Evolutionary conservation across 1,140 invertebrate species (phyloP).

Genomic region (Zaprionus inermis): DNA sequence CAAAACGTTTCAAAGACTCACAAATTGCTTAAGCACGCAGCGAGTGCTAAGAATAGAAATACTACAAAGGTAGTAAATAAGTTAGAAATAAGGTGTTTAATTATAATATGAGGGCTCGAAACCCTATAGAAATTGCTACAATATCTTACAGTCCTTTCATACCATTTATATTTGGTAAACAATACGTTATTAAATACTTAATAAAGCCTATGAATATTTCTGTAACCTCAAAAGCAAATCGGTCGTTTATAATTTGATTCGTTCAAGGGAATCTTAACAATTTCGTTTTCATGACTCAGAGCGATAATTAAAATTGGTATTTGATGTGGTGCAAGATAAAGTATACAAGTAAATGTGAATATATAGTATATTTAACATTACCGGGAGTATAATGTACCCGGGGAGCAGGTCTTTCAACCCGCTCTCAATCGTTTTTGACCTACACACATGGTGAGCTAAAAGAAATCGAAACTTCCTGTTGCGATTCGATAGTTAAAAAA

Average conservation of each 20-base stretch:
- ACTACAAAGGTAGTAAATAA: background rate
- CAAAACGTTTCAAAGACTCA: background rate
- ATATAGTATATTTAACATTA: background rate
- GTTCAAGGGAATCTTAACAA: background rate
- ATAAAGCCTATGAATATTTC: background rate
- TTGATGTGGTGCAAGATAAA: constrained; percentile 13
- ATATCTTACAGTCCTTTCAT: background rate
- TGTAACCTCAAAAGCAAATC: background rate
- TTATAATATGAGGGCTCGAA: background rate
- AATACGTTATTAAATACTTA: background rate
- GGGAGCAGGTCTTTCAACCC: constrained; percentile 57
- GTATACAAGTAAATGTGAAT: constrained; percentile 12
- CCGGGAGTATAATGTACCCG: background rate
- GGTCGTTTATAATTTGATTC: background rate
- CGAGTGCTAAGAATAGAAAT: constrained; percentile 18
- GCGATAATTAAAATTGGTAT: constrained; percentile 6
- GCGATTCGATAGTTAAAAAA: constrained; percentile 12
- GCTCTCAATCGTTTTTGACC: constrained; percentile 27
- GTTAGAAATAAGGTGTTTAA: background rate
- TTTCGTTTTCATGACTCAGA: constrained; percentile 14
- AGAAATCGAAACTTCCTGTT: constrained; percentile 76
- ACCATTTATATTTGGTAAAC: background rate
- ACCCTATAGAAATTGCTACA: background rate
- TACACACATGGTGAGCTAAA: constrained; percentile 45
- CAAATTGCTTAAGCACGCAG: constrained; percentile 34